Evolutionary conservation across 2,888 invertebrate genomes (phyloP), one percentile per base, ranked within the genome.

Genomic region (Pegoplata infirma): DNA sequence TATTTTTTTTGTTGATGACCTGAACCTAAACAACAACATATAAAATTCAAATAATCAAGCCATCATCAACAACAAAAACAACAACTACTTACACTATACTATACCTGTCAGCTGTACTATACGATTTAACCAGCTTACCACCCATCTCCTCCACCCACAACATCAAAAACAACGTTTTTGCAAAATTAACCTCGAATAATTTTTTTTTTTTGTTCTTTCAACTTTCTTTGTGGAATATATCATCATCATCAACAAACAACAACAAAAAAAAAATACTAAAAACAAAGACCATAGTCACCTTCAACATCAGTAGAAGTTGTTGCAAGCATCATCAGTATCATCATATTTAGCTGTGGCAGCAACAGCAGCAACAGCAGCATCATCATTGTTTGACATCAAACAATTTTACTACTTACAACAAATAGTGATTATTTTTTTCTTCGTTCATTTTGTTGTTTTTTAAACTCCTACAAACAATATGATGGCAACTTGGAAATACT

Each of bases 401-500:
- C 46, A 25, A 46, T 55, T 68, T 53, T 4, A 58, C 32, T 59
- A 47, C 36, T 55, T 25, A 25, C 32, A 68, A 17, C 14, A 51
- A 51, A 23, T 49, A 46, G 58, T 51, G 47, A 51, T 71, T 68
- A 53, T 23, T 36, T 71, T 61, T 8, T 19, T 23, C 23, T 8
- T 28, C 55, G 36, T 59, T 47, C 17, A 4, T 6, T 25, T 40
- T 14, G 51, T 14, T 49, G 5, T 47, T 32, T 4, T 21, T 16
- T 53, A 28, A 56, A 56, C 36, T 8, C 28, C 28, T 23, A 51
- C 44, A 53, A 72, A 68, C 67, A 71, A 59, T 8, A 76, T 71
- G 25, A 79, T 75, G 75, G 74, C 66, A 67, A 61, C 63, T 83
- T 84, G 86, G 82, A 85, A 83, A 82, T 83, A 84, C 78, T 81